Percentiles rank a stretch among this genome's conserved stretches.
These are phyloP conservation scores for Cyanoderma ruficeps DNA, from an alignment of 2,113 vertebrate species.

Conservation along the genomic window DNA sequence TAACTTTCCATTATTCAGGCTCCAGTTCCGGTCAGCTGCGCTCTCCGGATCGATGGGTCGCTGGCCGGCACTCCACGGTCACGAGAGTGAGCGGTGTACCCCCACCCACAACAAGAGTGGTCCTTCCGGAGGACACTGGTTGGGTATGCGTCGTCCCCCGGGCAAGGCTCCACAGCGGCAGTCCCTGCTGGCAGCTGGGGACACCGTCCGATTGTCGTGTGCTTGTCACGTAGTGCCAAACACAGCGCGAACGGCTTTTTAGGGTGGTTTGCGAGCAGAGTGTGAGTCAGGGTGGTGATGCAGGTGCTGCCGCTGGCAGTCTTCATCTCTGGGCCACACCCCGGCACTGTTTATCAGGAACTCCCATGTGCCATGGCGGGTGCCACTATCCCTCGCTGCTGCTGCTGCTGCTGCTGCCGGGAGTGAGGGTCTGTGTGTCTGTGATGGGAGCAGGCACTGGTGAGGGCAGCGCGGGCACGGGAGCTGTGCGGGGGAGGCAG, in stretches of 20 bases:
- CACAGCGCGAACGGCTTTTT: accelerated
- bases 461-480: accelerated
- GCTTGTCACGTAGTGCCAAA: background rate
- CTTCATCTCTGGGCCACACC: background rate
- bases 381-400: background rate
- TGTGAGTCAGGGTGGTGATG: background rate
- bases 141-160: accelerated
- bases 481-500: accelerated
- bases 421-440: background rate
- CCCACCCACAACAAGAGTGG: background rate
- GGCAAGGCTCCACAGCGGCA: background rate
- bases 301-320: accelerated
- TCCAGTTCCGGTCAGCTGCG: accelerated
- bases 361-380: background rate
- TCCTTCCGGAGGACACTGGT: accelerated
- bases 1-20: background rate
- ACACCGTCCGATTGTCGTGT: accelerated
- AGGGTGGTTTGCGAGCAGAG: background rate
- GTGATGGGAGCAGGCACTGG: accelerated
- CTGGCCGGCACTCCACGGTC: background rate
- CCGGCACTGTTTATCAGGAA: background rate
- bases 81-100: background rate
- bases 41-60: background rate
- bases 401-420: background rate
- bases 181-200: accelerated